Evolutionary conservation across 2,113 vertebrate genomes (phyloP), one percentile per base, ranked within the genome.

Genomic region (Lepisosteus oculatus): DNA sequence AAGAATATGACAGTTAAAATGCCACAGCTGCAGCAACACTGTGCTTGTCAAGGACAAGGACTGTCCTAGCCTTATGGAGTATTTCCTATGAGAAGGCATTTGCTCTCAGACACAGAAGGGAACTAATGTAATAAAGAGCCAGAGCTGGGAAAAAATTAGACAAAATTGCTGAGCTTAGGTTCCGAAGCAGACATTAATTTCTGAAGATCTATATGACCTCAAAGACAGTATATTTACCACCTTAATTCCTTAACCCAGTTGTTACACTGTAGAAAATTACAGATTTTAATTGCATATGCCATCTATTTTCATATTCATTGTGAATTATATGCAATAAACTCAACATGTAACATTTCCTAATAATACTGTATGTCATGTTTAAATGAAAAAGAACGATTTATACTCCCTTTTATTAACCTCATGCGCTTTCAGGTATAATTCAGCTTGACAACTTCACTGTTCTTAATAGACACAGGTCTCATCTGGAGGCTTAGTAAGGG

Each of bases 371-470:
- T 76, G 84, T 77, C 80, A 61, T 67, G 76, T 81, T 79, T 75
- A 74, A 86, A 87, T 87, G 85, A 76, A 82, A 85, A 76, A 69
- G 72, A 72, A 79, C 67, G 78, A 85, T 84, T 86, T 83, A 85
- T 80, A 72, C 56, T 69, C 74, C 17, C n/a, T 72, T 78, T 76
- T 83, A 86, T 87, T 88, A 87, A 87, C 87, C 86, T 86, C 65
- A 61, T 68, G 70, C 69, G 79, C 81, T 76, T 68, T 78, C 41
- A 70, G 63, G 74, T 71, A 77, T 86, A 82, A 86, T 78, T 85
- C 76, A 82, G 54, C 44, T 13, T 68, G 65, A 47, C 62, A 64
- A 64, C 62, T 9, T 8, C 41, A 64, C 17, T 41, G 17, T 64
- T 64, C 62, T 64, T 64, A 13, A 64, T 64, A 64, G 62, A 64